Evolutionary conservation across 2,113 vertebrate genomes (phyloP).

Genomic region (Centropus unirufus): DNA sequence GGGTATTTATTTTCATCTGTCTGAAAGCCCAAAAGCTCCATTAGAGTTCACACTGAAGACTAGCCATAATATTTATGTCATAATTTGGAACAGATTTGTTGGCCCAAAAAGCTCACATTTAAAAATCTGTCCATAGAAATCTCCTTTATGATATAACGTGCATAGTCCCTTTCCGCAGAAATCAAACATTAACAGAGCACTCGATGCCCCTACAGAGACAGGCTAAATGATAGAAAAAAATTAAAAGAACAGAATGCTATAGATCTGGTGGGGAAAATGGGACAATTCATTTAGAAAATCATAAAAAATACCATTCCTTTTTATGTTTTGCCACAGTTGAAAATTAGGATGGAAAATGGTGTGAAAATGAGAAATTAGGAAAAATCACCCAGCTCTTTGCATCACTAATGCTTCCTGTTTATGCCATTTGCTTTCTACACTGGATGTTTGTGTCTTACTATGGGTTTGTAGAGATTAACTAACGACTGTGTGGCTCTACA

Average conservation of each 20-base stretch:
- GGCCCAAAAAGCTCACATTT: slow-evolving; percentile 41
- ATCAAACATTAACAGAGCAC: slow-evolving; percentile 14
- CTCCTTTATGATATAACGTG: not conserved
- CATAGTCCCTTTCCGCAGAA: not conserved
- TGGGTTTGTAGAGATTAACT: not conserved
- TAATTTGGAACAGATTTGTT: slow-evolving; percentile 34
- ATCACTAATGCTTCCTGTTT: not conserved
- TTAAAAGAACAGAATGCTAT: not conserved
- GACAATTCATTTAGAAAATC: not conserved
- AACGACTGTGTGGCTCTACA: not conserved
- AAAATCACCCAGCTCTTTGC: not conserved
- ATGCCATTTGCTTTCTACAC: not conserved
- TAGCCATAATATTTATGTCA: slow-evolving; percentile 27
- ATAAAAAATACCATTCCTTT: not conserved
- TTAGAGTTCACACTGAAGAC: slow-evolving; percentile 8
- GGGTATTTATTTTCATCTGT: slow-evolving; percentile 43
- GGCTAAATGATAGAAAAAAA: not conserved
- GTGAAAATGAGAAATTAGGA: not conserved
- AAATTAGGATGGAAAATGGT: not conserved
- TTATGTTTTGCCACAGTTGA: not conserved
- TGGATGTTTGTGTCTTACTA: not conserved
- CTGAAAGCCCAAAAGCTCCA: not conserved
- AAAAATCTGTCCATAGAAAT: not conserved
- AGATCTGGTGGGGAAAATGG: not conserved
- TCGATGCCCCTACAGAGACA: not conserved